Percentiles rank a stretch among this genome's conserved stretches.
Evolutionary conservation across 2,888 invertebrate species (phyloP).

Genomic region (Stenodera caucasica): DNA sequence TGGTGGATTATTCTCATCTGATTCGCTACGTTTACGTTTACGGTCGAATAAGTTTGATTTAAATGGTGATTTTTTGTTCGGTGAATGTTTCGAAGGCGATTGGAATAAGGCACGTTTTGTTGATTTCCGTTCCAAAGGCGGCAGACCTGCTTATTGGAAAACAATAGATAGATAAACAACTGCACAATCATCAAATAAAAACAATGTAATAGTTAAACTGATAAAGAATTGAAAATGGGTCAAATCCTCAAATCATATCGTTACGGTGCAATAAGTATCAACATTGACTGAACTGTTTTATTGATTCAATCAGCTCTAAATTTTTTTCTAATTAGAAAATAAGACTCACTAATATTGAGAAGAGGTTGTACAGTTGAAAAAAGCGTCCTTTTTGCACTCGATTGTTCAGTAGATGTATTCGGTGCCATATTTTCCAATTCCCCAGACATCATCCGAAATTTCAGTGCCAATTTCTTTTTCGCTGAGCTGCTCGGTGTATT

Average conservation of each 20-base stretch:
- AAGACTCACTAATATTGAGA: not conserved
- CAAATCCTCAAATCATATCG: not conserved
- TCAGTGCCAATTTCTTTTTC: constrained; percentile 60
- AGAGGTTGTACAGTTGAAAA: not conserved
- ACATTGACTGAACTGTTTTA: too few relatives aligned
- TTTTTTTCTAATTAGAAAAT: too few relatives aligned
- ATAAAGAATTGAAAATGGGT: not conserved
- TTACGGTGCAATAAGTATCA: too few relatives aligned
- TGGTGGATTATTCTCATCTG: constrained; percentile 45
- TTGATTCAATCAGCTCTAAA: not conserved
- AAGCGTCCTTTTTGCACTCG: constrained; percentile 12
- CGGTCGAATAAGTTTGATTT: constrained; percentile 45
- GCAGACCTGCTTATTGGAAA: not conserved
- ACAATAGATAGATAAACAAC: too few relatives aligned
- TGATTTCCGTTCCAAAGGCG: constrained; percentile 9
- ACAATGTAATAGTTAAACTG: not conserved
- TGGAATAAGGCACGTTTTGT: constrained; percentile 74
- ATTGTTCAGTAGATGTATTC: constrained; percentile 30
- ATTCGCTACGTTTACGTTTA: constrained; percentile 59
- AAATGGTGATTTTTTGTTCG: constrained; percentile 53
- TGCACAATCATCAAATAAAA: too few relatives aligned
- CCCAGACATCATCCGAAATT: constrained; percentile 44
- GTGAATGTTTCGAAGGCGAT: constrained; percentile 64
- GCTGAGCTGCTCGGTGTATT: constrained; percentile 67
- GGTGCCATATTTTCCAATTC: constrained; percentile 40